Base-by-base conservation (phyloP, 2,797 vertebrate species). In the Streptopelia turtur region DNA sequence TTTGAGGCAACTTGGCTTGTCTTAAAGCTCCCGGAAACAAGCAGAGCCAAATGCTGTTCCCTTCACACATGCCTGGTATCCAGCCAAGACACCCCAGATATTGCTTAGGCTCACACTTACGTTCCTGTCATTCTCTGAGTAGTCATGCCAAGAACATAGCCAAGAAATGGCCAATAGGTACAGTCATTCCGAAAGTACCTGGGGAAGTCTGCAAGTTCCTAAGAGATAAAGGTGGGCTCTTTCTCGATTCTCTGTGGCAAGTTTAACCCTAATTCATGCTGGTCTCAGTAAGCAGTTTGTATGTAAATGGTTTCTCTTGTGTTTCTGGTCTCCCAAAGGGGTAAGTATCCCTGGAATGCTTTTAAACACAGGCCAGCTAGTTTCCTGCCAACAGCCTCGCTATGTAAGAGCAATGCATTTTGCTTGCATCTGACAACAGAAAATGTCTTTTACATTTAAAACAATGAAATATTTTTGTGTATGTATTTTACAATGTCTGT, bases 311-410 rank as follows among this genome's bases (percentile, higher is more conserved):
- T 66, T 94, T 89, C 56, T 77, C 68, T 83, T 47, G 71, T 85
- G 72, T 56, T 93, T 86, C 82, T 94, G 53, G 72, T 91, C 47
- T 86, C 93, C 87, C 82, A 53, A 85, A 61, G 83, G 71, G 53
- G 64, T 91, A 83, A 93, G 39, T 88, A 96, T 96, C 85, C 76
- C 61, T 86, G 94, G 96, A 96, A 96, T 94, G 91, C 85, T 96
- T 96, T 96, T 89, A 91, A 91, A 83, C 41, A 68, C 12, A 18
- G 72, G 85, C 93, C 94, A 96, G 83, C 28, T 78, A 80, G 57
- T 78, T 83, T 86, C 64, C 89, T 95, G 95, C 79, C 87, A 96
- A 57, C 64, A 86, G 3, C 30, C 28, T 93, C 78, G 80, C 53
- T 57, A 17, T 94, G 76, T 57, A 72, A 92, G 3, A 86, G 69